These are phyloP conservation scores for Cliona cf. orientalis DNA, from an alignment of 37 sponge, comb jelly and placozoan genomes.

Conservation along the genomic window DNA sequence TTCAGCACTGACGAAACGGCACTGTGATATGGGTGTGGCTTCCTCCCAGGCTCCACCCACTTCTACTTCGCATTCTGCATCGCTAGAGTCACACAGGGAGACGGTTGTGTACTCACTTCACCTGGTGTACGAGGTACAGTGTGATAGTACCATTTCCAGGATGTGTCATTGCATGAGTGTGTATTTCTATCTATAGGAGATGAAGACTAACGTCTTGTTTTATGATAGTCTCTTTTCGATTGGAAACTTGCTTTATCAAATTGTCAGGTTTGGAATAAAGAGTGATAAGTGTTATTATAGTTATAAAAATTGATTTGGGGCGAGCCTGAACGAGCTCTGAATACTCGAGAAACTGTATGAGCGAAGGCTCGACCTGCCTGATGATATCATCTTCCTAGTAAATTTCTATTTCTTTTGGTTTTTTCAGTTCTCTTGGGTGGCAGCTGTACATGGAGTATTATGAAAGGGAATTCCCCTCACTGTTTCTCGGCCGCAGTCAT, in stretches of 20 bases:
- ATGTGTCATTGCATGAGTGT: background rate
- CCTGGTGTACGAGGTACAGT: slow-evolving; percentile 56
- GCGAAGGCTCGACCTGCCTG: too few relatives aligned
- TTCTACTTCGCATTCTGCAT: background rate
- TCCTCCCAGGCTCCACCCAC: background rate
- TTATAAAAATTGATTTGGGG: background rate
- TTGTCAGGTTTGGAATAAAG: slow-evolving; percentile 8
- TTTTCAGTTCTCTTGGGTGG: slow-evolving; percentile 29
- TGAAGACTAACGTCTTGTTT: slow-evolving; percentile 31
- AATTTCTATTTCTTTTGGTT: too few relatives aligned
- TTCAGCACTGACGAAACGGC: too few relatives aligned
- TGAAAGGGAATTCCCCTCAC: slow-evolving; percentile 51
- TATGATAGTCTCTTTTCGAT: background rate
- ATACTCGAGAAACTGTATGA: too few relatives aligned
- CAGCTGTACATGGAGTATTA: slow-evolving; percentile 51
- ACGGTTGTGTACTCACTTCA: slow-evolving; percentile 28
- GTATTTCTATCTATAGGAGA: slow-evolving; percentile 19
- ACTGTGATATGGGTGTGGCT: too few relatives aligned
- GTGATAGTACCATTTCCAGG: background rate
- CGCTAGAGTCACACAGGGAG: background rate
- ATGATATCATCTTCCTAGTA: too few relatives aligned
- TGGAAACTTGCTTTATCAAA: slow-evolving; percentile 1
- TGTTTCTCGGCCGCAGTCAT: slow-evolving; percentile 14
- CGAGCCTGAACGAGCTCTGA: background rate
- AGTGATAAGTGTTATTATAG: too few relatives aligned